A percentile compares a stretch with the other conserved stretches of the same genome.
Conservation (phyloP, 2,888 invertebrate genomes). For the Pachliopta kotzebuea region DNA sequence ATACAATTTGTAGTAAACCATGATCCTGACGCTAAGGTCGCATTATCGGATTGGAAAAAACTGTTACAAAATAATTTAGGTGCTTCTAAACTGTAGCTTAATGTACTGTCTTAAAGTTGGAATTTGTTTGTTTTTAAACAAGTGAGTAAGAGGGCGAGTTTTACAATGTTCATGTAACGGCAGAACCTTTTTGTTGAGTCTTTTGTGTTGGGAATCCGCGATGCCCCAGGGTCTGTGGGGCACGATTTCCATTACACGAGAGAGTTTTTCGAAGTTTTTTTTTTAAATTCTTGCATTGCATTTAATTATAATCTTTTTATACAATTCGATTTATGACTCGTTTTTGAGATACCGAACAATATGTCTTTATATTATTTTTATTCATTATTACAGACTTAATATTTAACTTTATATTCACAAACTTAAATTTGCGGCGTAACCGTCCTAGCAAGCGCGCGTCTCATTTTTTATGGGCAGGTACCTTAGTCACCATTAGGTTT, state of each 20-base stretch:
- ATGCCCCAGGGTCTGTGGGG: slow-evolving; percentile 68
- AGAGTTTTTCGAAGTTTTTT: slow-evolving; percentile 66
- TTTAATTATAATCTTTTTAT: slow-evolving; percentile 42
- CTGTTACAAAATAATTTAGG: slow-evolving; percentile 60
- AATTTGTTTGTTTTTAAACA: slow-evolving; percentile 49
- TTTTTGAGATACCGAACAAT: neutral
- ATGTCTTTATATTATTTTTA: too few relatives aligned
- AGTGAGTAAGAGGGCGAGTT: slow-evolving; percentile 68
- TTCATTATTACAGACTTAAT: too few relatives aligned
- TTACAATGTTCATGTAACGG: slow-evolving; percentile 79
- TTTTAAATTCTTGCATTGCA: slow-evolving; percentile 56
- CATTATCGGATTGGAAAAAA: slow-evolving; percentile 80
- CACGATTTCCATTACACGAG: slow-evolving; percentile 78
- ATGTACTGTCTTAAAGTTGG: slow-evolving; percentile 44
- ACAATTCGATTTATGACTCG: slow-evolving; percentile 13
- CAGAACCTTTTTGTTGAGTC: slow-evolving; percentile 76
- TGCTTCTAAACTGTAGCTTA: slow-evolving; percentile 52
- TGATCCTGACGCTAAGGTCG: slow-evolving; percentile 78
- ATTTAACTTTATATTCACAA: too few relatives aligned
- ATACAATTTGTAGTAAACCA: slow-evolving; percentile 81
- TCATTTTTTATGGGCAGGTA: too few relatives aligned
- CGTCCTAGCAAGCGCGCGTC: too few relatives aligned
- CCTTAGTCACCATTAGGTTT: too few relatives aligned
- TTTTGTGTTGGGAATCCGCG: slow-evolving; percentile 74
- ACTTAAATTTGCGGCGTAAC: too few relatives aligned